These are phyloP conservation scores for Myxocyprinus asiaticus DNA, from an alignment of 2,113 vertebrate species.

Conservation along the genomic window DNA sequence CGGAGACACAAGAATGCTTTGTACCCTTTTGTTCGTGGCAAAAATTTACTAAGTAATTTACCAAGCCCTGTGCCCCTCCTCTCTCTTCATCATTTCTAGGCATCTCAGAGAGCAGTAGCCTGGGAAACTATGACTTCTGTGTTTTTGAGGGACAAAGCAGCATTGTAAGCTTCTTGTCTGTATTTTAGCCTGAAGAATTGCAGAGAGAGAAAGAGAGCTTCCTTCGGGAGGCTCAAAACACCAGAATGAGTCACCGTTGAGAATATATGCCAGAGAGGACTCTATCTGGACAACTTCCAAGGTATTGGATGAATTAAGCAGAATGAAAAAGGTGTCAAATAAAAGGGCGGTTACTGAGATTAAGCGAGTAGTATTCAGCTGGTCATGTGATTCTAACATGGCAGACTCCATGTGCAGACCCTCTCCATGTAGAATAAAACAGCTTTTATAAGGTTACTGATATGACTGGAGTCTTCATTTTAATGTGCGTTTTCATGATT, in stretches of 20 bases:
- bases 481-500: too few species aligned
- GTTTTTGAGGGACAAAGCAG: constrained; percentile 79
- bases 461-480: too few species aligned
- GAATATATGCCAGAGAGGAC: constrained; percentile 27
- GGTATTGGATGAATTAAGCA: constrained; percentile 8
- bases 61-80: constrained; percentile 49
- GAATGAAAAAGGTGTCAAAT: neutral
- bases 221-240: constrained; percentile 23
- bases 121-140: constrained; percentile 83
- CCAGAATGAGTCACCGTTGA: constrained; percentile 27
- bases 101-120: constrained; percentile 66
- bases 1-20: constrained; percentile 49
- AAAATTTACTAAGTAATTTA: constrained; percentile 44
- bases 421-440: too few species aligned
- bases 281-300: constrained; percentile 37
- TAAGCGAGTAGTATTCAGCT: too few species aligned
- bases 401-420: too few species aligned
- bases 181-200: constrained; percentile 70
- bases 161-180: constrained; percentile 74
- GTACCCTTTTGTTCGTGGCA: constrained; percentile 59
- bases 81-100: constrained; percentile 59
- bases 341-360: too few species aligned
- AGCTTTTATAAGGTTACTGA: too few species aligned
- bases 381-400: too few species aligned
- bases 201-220: constrained; percentile 53